Conservation (phyloP, 2,113 vertebrate genomes). For the Pedetes capensis region DNA sequence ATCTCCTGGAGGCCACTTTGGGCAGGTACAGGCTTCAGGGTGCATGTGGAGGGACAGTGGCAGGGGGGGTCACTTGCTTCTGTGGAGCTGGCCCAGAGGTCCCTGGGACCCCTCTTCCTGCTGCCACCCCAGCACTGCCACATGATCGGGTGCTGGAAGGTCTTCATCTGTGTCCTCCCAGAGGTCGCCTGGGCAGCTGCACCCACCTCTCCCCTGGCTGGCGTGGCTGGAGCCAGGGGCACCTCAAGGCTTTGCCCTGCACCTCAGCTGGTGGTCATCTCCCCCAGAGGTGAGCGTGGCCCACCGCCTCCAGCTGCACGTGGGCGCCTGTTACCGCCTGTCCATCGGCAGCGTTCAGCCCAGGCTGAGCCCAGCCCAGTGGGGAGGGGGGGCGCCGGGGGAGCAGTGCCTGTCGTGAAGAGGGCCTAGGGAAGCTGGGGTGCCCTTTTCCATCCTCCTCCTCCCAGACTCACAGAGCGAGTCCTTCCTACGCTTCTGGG, state of each 20-base stretch:
- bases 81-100: not conserved
- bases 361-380: not conserved
- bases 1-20: not conserved
- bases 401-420: too few relatives aligned
- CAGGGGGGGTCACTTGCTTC: rapidly evolving
- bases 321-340: rapidly evolving
- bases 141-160: rapidly evolving
- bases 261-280: too few relatives aligned
- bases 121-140: rapidly evolving
- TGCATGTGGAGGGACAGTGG: not conserved
- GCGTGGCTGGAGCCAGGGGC: not conserved
- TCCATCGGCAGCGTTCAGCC: not conserved
- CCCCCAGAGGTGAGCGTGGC: not conserved
- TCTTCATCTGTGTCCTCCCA: rapidly evolving
- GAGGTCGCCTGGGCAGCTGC: not conserved
- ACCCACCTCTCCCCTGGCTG: not conserved
- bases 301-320: not conserved
- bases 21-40: not conserved
- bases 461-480: too few relatives aligned
- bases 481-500: too few relatives aligned
- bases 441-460: too few relatives aligned
- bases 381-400: too few relatives aligned
- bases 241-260: not conserved
- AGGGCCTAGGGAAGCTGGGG: too few relatives aligned
- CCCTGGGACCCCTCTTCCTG: not conserved